Evolutionary conservation across 2,113 vertebrate species (phyloP), one percentile per base, ranked within the genome.

Genomic region (Oncorhynchus tshawytscha): DNA sequence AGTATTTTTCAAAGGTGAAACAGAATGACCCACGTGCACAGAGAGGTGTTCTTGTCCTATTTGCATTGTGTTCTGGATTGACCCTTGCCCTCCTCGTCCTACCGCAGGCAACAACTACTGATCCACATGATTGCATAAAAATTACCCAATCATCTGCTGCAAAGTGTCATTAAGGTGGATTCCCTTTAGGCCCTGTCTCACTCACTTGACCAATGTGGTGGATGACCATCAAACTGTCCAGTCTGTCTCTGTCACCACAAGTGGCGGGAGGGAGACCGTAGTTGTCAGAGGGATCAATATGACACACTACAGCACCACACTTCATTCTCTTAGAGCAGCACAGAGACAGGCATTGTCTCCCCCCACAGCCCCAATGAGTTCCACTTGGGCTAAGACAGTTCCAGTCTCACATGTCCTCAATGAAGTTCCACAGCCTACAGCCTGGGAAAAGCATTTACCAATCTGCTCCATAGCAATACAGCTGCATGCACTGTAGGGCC

Each of bases 281-380:
- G 64, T 78, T 71, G 60, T 83, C 71, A 85, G 49, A 54, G 39
- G 0, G 80, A 91, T 88, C 60, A 67, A 83, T 65, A 34, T 89
- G 85, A 85, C 85, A 90, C 81, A 82, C 85, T 64, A 65, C 83
- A 85, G 85, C 78, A 87, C 81, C 81, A 78, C 39, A 79, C 84
- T 69, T 69, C 31, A 7, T 16, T 69, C 67, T 82, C 64, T 51
- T 79, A 71, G 39, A 45, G 79, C 73, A 78, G 82, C 75, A 90
- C 86, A 90, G 80, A 90, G 78, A 75, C 68, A 45, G 54, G 13
- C 31, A 34, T 34, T 34, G 31, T 34, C 31, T 34, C 31, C 31
- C 31, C 31, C 5, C 31, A 34, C 31, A 6, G 31, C 31, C 31
- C 31, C 31, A 34, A 34, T 34, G 31, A 34, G 31, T 34, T 34